These are phyloP conservation scores for Dendroctonus valens DNA, from an alignment of 1,140 invertebrate species.

Conservation along the genomic window DNA sequence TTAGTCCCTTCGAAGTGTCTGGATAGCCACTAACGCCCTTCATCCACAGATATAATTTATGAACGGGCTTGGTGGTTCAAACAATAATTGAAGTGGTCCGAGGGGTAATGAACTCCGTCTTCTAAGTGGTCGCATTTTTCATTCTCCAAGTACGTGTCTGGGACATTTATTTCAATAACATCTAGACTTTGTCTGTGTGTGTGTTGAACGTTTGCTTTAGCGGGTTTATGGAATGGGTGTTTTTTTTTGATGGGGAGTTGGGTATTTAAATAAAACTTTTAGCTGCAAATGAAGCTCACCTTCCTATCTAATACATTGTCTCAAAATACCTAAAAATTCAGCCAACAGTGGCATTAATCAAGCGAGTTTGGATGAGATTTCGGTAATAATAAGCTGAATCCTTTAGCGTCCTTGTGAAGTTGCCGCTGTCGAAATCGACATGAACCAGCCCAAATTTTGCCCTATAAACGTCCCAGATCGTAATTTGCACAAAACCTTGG, in stretches of 20 bases:
- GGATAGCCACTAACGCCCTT: slow-evolving; percentile 11
- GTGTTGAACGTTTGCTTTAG: too few relatives aligned
- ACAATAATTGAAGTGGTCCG: slow-evolving; percentile 14
- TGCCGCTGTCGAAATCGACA: slow-evolving; percentile 11
- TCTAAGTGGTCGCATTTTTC: slow-evolving; percentile 6
- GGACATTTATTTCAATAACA: slow-evolving; percentile 9
- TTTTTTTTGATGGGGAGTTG: too few relatives aligned
- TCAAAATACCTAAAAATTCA: too few relatives aligned
- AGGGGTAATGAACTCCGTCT: slow-evolving; percentile 10
- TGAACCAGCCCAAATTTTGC: slow-evolving; percentile 6
- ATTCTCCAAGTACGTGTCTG: slow-evolving; percentile 2
- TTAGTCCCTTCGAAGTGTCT: too few relatives aligned
- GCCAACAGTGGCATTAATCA: slow-evolving; percentile 1
- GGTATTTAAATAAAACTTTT: too few relatives aligned
- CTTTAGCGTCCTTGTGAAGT: slow-evolving; percentile 7
- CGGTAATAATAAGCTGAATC: slow-evolving; percentile 16
- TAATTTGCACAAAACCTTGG: background rate
- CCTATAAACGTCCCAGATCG: background rate
- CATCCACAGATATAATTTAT: slow-evolving; percentile 16
- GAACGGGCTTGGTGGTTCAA: slow-evolving; percentile 11
- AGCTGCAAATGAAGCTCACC: too few relatives aligned
- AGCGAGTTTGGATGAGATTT: slow-evolving; percentile 12
- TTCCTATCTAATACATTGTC: too few relatives aligned
- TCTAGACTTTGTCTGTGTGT: background rate
- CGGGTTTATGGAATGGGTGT: too few relatives aligned